Conservation (phyloP, 2,888 invertebrate genomes). For the Lithophane leautieri region DNA sequence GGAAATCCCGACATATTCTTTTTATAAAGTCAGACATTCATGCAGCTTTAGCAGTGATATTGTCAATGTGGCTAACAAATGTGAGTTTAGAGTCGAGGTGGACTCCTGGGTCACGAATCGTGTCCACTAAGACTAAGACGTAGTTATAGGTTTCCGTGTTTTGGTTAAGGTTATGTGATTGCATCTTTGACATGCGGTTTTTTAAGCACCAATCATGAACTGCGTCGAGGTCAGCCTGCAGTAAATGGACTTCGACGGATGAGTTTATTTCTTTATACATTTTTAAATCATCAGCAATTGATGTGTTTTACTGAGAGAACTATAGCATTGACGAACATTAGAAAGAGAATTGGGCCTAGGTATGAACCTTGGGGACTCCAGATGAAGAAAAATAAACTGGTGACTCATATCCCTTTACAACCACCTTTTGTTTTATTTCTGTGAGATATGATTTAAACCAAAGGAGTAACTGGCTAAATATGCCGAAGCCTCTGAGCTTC, state of each 20-base stretch:
- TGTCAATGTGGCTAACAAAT: not conserved
- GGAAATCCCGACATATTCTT: not conserved
- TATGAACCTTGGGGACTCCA: no score
- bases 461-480: no score
- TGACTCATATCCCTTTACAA: no score
- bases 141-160: not conserved
- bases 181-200: conserved; percentile 16
- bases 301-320: no score
- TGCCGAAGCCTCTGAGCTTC: no score
- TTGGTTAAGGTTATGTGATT: conserved; percentile 17
- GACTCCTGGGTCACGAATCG: no score
- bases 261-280: not conserved
- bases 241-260: not conserved
- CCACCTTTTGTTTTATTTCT: no score
- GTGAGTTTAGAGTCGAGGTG: no score
- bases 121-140: not conserved
- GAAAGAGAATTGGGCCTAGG: no score
- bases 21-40: not conserved
- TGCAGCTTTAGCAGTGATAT: not conserved
- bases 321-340: no score
- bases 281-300: conserved; percentile 1
- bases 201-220: conserved; percentile 5
- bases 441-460: no score
- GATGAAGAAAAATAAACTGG: no score
- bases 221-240: conserved; percentile 9